These are phyloP conservation scores for Hylaeus volcanicus DNA, from an alignment of 1,140 invertebrate species.

Conservation along the genomic window DNA sequence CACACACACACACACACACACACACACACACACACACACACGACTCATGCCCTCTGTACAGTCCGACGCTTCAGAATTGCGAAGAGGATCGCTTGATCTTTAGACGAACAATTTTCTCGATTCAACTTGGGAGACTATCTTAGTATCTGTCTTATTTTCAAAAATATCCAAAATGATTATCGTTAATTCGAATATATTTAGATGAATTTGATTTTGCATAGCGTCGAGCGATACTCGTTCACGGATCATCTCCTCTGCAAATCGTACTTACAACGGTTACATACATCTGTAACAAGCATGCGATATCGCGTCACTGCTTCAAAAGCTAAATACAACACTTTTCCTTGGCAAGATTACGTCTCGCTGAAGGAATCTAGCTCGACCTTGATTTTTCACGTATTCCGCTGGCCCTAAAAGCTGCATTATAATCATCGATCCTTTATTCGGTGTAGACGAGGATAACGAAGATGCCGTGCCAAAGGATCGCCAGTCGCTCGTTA, in stretches of 20 bases:
- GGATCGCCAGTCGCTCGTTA: constrained; percentile 85
- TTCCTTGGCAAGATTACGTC: neutral
- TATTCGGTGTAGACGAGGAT: constrained; percentile 79
- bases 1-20: constrained; percentile 34
- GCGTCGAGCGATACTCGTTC: constrained; percentile 32
- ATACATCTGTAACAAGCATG: constrained; percentile 53
- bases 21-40: constrained; percentile 15
- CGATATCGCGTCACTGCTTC: constrained; percentile 30
- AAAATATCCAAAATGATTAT: too few species aligned
- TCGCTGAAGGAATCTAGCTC: neutral
- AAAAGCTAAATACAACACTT: neutral
- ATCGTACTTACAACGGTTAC: constrained; percentile 14
- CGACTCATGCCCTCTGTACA: neutral
- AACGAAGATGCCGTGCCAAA: constrained; percentile 77
- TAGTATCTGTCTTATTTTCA: too few species aligned
- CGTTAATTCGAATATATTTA: too few species aligned
- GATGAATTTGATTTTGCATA: neutral
- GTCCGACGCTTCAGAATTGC: neutral
- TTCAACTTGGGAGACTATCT: too few species aligned
- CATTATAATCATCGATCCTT: constrained; percentile 20
- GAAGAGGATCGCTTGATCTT: constrained; percentile 32
- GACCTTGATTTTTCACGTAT: neutral
- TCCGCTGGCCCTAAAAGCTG: neutral
- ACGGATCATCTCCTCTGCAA: constrained; percentile 43
- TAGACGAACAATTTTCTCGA: too few species aligned